Percentiles rank a stretch among this genome's conserved stretches.
Evolutionary conservation across 2,113 vertebrate genomes (phyloP).

Genomic region (Alouatta palliata): DNA sequence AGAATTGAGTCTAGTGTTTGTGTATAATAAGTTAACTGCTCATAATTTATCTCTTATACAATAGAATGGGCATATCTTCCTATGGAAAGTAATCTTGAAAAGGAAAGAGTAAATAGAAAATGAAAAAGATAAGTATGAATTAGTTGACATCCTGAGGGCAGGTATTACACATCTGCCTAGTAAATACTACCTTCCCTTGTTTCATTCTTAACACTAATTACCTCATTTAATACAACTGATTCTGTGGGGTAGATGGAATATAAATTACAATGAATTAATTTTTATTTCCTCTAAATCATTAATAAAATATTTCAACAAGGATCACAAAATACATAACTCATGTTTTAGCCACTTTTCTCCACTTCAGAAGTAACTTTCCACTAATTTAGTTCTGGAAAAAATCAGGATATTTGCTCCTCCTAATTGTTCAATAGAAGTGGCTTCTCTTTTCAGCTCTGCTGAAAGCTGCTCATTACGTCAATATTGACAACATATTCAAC

Average conservation of each 20-base stretch:
- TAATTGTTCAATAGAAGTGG: neutral
- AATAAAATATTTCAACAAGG: neutral
- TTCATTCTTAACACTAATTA: neutral
- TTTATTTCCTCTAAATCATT: neutral
- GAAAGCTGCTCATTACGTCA: neutral
- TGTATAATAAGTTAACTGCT: neutral
- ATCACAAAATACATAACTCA: neutral
- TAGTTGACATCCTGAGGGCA: neutral
- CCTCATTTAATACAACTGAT: neutral
- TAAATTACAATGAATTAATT: neutral
- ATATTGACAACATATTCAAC: too few relatives aligned
- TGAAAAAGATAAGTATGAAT: neutral
- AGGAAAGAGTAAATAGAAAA: neutral
- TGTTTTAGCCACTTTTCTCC: neutral
- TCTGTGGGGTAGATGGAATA: neutral
- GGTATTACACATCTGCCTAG: neutral
- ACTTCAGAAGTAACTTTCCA: neutral
- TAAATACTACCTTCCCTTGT: neutral
- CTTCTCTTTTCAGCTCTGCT: accelerated
- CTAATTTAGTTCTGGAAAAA: neutral
- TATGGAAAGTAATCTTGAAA: neutral
- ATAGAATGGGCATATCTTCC: neutral
- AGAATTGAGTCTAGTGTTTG: neutral
- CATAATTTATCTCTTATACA: neutral
- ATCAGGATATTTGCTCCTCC: neutral